Evolutionary conservation across 1,140 invertebrate genomes (phyloP), one percentile per base, ranked within the genome.

Genomic region (Octopus sinensis): DNA sequence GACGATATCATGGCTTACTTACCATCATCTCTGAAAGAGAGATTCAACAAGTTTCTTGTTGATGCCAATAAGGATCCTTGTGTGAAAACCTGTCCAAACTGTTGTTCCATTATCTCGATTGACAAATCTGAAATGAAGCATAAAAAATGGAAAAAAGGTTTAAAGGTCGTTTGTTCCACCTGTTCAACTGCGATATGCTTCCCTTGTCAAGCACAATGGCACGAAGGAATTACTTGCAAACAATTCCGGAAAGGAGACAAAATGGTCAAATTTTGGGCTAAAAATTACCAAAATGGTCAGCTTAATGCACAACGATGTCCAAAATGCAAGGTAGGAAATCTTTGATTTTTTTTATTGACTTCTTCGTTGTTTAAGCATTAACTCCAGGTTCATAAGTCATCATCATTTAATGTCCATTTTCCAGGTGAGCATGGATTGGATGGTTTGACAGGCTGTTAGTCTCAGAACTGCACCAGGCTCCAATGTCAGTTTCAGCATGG

Each of bases 251-350:
- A 90, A 82, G 91, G 91, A 12, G 91, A 92, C 82, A 87, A 86
- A 10, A 83, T 92, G 71, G 83, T 92, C 7, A 90, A 90, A 82
- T 83, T 82, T 51, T 92, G 91, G 91, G 91, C 91, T 9, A 86
- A 88, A 71, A 87, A 90, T 81, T 82, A 85, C 6, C 88, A 87
- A 78, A 87, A 88, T 80, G 91, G 91, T 12, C 87, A 90, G 80
- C 79, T 85, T 17, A 92, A 92, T 87, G 91, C 91, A 17, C 89
- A 91, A 79, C 87, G 85, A 80, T 92, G 91, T 86, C 91, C 91
- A 0, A 90, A 89, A 78, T 92, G 91, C 85, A 91, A 91, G 88
- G 91, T 92, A 87, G 85, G 30, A 43, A 43, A 43, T 43, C 30
- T 43, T 43, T 43, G 30, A 43, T 43, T 43, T 43, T 43, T 43